Evolutionary conservation across 2,888 invertebrate genomes (phyloP), one percentile per base, ranked within the genome.

Genomic region (Drosophila lutescens): DNA sequence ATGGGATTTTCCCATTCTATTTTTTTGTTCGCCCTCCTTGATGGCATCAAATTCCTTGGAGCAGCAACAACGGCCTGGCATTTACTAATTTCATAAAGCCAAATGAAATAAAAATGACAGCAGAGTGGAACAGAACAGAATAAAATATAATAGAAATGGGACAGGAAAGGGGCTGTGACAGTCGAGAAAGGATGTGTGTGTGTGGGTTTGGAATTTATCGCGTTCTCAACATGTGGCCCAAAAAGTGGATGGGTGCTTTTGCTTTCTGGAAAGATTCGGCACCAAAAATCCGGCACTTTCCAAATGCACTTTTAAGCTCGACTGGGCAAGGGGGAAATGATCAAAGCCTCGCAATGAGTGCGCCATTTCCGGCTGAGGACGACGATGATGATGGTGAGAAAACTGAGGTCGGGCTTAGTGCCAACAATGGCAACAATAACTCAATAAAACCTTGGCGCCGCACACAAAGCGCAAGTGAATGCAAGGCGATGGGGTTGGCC

Each of bases 21-120:
- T 36, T 49, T 32, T 38, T 20, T 38, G 9, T 10, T 10, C 32
- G 2, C 32, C 15, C 34, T 41, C 32, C 43, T 56, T 32, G 57
- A 58, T 68, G 68, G 68, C 55, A 63, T 43, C 38, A 34, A 71
- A 63, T 71, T 71, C 72, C 65, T 43, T 30, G 59, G 36, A 53
- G 63, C 50, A 76, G 63, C 53, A 78, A 77, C 65, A 73, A 68
- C 23, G 58, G 26, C 32, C 67, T 34, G 60, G 63, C 77, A 62
- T 67, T 76, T 69, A 73, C 84, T 86, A 83, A 83, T 83, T 83
- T 86, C 73, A 83, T 83, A 83, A 86, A 73, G 77, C 67, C 70
- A 86, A 86, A 80, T 78, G 66, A 78, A 79, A 84, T 86, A 76
- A 79, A 81, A 86, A 81, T 86, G 70, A 47, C 71, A 47, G 56